Base-by-base conservation (phyloP, 2,797 vertebrate species). In the Chaetophractus vellerosus region DNA sequence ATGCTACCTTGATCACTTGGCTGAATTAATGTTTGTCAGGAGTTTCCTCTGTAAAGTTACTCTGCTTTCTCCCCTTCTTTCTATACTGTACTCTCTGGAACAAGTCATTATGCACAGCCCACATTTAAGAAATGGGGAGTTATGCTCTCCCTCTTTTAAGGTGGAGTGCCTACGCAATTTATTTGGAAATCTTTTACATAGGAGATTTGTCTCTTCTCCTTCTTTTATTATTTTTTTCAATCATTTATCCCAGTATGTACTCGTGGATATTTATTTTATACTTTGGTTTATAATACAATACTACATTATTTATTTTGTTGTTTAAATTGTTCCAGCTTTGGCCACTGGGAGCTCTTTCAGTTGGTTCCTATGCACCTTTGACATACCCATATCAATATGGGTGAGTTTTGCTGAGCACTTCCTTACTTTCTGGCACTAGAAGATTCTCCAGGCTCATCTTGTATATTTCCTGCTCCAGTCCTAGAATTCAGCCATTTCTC, bases 221-320 rank as follows among this genome's bases (percentile, higher is more conserved):
- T 52, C 15, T 66, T 74, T 82, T 91, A 41, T 26, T 93, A 66
- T 63, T 41, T 41, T 81, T 61, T 36, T 90, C 45, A 78, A 11
- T 88, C 55, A 84, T 64, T 90, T 76, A 59, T 80, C 41, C 59
- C 21, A 36, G 28, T 80, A 64, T 2, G 68, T 24, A 55, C 45
- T 92, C 5, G 7, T 19, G 57, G 38, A 86, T 88, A 88, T 91
- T 85, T 88, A 85, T 79, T 95, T 91, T 83, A 75, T 78, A 74
- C 14, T 96, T 92, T 63, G 19, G n/a, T 28, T 76, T 91, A 59
- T 85, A 93, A 93, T 66, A 19, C 33, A 59, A 11, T 88, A 31
- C 45, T 48, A 45, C 12, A 55, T 93, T 76, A 66, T 48, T 31
- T 69, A 92, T 75, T 95, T 90, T 89, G 26, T n/a, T 78, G 57